phyloP scores from a whole-genome alignment of 2,888 invertebrate genomes.

The Cephus pygmeus region DNA sequence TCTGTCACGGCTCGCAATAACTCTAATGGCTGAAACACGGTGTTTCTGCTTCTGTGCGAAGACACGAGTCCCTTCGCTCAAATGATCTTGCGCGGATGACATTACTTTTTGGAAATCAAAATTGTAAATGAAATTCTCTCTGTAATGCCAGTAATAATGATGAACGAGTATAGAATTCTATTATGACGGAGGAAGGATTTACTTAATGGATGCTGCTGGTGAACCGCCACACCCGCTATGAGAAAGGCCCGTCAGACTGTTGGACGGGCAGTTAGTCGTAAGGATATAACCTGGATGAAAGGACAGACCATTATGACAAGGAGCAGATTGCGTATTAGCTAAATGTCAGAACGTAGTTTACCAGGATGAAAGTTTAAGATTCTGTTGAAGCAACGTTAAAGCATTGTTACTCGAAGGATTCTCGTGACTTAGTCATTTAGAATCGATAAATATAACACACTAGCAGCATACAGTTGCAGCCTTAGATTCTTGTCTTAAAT shows the following conservation, averaged over 20 bases:
- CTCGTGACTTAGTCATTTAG: not conserved
- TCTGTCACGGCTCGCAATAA: constrained; percentile 50
- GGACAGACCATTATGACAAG: constrained; percentile 32
- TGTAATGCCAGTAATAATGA: too few relatives aligned
- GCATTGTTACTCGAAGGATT: not conserved
- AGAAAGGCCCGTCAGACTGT: not conserved
- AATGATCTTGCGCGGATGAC: not conserved
- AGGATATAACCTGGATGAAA: constrained; percentile 8
- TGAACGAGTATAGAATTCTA: not conserved
- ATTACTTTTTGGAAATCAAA: not conserved
- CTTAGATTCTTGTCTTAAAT: not conserved
- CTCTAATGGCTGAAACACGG: constrained; percentile 45
- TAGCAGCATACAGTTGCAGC: not conserved
- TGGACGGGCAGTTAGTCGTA: constrained; percentile 11
- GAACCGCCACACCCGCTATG: constrained; percentile 31
- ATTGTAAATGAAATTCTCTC: too few relatives aligned
- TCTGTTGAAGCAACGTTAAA: not conserved
- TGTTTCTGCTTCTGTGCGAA: constrained; percentile 23
- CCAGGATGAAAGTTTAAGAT: not conserved
- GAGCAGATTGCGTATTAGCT: constrained; percentile 37
- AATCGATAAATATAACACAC: not conserved
- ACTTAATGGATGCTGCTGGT: not conserved
- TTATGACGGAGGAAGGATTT: not conserved
- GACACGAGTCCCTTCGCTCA: not conserved
- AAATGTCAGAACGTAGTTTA: constrained; percentile 28